Base-by-base conservation (phyloP, 2,797 vertebrate genomes). In the Thamnophis elegans region DNA sequence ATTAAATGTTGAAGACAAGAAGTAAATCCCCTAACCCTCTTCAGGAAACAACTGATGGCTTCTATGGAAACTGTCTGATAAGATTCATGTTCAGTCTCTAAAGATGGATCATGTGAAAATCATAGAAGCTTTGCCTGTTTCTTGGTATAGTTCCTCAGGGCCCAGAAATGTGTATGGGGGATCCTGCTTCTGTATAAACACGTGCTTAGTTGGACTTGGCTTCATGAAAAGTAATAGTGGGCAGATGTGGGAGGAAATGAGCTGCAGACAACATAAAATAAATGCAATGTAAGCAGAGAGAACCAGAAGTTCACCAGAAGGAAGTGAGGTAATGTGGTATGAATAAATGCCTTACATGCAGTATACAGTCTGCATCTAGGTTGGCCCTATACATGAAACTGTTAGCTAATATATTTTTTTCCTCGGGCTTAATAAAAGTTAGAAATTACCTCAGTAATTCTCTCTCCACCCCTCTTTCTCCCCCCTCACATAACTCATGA, bases 301-400 rank as follows among this genome's bases (percentile, higher is more conserved):
- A 90, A 53, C 25, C 62, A 90, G 85, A 92, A 62, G 51, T 65
- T 85, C 73, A 36, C n/a, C 88, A 92, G 58, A 85, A 73, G 85
- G 60, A 87, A 87, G 60, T 59, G 60, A 90, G 89, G 36, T 73
- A 87, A 73, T 90, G 25, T 87, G 89, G 51, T 73, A 28, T 47
- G 25, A 62, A 32, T 73, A 47, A 14, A 53, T 59, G 16, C 56
- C 47, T 91, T 85, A 78, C 25, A 90, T 82, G 73, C 20, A 47
- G 20, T 47, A 12, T 53, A 85, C n/a, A 73, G 25, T 59, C 47
- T 82, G 16, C 47, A 32, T 68, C 51, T 6, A 65, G 60, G 36
- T 58, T 91, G 25, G 53, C 32, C 47, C 51, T 60, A 14, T 62
- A 7, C 88, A 14, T 51, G 47, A 89, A 87, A 65, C 59, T 65